Evolutionary conservation across 2,797 vertebrate species (phyloP).

Genomic region (Sebastiscus tertius): DNA sequence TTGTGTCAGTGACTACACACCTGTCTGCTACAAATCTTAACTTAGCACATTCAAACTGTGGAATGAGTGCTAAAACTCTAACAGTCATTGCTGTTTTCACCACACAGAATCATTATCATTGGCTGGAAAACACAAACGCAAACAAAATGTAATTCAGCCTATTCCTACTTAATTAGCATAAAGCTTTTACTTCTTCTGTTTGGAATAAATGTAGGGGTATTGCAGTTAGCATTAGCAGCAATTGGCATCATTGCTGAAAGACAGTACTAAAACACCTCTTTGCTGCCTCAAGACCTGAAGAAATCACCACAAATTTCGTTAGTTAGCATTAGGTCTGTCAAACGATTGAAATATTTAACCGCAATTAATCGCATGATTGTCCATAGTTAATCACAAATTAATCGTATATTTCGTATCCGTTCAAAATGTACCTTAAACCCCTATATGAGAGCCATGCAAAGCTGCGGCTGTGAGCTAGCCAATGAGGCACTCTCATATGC

Average conservation of each 20-base stretch:
- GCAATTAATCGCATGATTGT: too few species aligned
- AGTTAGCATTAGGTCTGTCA: too few species aligned
- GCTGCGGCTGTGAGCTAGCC: too few species aligned
- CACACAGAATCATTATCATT: neutral
- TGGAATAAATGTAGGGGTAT: neutral
- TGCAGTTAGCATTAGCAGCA: neutral
- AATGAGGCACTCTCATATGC: too few species aligned
- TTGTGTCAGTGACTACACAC: conserved; percentile 11
- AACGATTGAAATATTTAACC: too few species aligned
- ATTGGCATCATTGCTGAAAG: neutral
- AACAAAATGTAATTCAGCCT: neutral
- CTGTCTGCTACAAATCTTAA: conserved; percentile 4
- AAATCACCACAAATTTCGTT: neutral
- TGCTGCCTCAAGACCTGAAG: neutral
- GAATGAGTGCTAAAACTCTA: neutral
- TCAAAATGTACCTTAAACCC: too few species aligned
- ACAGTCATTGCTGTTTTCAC: neutral
- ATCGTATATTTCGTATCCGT: too few species aligned
- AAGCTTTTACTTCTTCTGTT: conserved; percentile 8
- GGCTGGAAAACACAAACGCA: neutral
- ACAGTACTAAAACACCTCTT: neutral
- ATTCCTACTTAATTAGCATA: neutral
- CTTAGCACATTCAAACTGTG: neutral
- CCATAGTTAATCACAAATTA: too few species aligned
- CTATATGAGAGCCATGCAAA: too few species aligned